phyloP scores from a whole-genome alignment of 2,888 invertebrate genomes.

The Ophioninae sp. region DNA sequence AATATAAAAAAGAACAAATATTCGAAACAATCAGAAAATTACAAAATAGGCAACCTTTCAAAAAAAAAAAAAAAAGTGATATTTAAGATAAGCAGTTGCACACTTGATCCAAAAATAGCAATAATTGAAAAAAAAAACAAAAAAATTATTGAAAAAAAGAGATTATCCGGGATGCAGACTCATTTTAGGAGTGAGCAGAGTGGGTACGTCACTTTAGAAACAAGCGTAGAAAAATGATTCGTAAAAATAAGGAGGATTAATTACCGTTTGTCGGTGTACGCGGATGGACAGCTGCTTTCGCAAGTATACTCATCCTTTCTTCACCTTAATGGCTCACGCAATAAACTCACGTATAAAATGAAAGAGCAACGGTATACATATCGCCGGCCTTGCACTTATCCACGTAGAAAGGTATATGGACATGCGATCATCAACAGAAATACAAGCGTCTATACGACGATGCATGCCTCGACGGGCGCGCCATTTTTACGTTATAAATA shows the following conservation, averaged over 20 bases:
- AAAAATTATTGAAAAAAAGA: background rate
- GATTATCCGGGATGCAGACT: background rate
- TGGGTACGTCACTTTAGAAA: background rate
- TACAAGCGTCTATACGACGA: background rate
- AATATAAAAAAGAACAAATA: too few species aligned
- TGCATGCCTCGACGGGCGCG: background rate
- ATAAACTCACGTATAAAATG: constrained; percentile 40
- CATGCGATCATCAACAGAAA: constrained; percentile 24
- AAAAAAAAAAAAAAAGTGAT: too few species aligned
- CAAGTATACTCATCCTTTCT: constrained; percentile 9
- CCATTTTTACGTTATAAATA: background rate
- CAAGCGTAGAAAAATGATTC: background rate
- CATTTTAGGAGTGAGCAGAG: background rate
- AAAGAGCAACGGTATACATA: constrained; percentile 54
- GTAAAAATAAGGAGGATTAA: constrained; percentile 3
- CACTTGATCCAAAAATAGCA: too few species aligned
- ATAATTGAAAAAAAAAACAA: too few species aligned
- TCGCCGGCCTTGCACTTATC: constrained; percentile 46
- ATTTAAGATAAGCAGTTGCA: too few species aligned
- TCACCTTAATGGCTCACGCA: constrained; percentile 37
- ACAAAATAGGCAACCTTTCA: too few species aligned
- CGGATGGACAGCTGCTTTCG: constrained; percentile 24
- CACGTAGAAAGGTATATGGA: constrained; percentile 13
- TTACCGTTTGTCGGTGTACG: background rate
- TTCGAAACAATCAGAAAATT: too few species aligned